Base-by-base conservation (phyloP, 64 coral and sea anemone genomes). In the Trachythela sp. region DNA sequence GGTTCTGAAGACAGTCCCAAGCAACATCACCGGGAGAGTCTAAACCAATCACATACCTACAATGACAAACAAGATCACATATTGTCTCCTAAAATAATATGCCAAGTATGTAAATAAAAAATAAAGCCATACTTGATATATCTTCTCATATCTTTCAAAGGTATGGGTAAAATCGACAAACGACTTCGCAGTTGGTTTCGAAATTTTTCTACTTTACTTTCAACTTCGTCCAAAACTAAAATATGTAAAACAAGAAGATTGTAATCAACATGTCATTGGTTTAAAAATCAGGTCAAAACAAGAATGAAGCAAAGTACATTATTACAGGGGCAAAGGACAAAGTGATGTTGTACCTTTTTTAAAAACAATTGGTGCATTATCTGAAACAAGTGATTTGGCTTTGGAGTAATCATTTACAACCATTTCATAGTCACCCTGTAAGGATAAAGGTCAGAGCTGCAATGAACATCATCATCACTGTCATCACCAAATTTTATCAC, bases 341-440 rank as follows among this genome's bases (percentile, higher is more conserved):
- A 58, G 2, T 15, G 48, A 35, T 33, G 59, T 59, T 45, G 10
- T 59, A 97, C 95, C 95, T 92, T 94, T 97, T 64, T 97, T 97
- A 70, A 97, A 97, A 59, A 92, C 92, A 48, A 89, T 94, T 33
- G 94, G 94, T 40, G 94, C 95, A 83, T 93, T 97, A 88, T 94
- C 95, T 9, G 95, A 91, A 94, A 97, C 94, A 45, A 97, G 87
- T 20, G 95, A 97, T 67, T 97, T 97, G 22, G 95, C 95, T 85
- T 93, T 94, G 48, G 76, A 90, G 50, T 97, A 97, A 92, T 97
- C 95, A 75, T 93, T 97, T 9, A 97, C 94, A 6, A 97, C 95
- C 88, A 97, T 94, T 67, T 97, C 95, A 89, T 94, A 97, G 56
- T 97, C 95, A 45, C 95, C 95, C 95, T 97, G 51, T 9, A 71